These are phyloP conservation scores for Erithacus rubecula DNA, from an alignment of 2,797 vertebrate species.

Conservation along the genomic window DNA sequence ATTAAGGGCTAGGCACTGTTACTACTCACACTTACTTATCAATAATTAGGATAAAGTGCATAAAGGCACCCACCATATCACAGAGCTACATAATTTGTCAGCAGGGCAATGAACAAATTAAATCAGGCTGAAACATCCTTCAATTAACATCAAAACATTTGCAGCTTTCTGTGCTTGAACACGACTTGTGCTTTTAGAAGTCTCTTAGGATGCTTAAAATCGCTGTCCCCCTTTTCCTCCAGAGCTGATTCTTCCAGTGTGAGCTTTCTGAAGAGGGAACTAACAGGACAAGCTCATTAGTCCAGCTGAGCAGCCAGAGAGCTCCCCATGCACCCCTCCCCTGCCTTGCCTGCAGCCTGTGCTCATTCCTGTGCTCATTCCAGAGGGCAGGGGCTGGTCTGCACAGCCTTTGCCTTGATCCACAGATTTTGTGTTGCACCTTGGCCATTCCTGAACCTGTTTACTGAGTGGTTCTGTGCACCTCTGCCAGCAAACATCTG, in stretches of 20 bases:
- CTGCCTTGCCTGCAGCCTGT: neutral
- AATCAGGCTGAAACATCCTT: neutral
- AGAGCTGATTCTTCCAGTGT: neutral
- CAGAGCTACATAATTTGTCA: neutral
- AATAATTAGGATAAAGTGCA: neutral
- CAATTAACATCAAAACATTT: constrained; percentile 35
- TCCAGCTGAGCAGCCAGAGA: neutral
- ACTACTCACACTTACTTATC: neutral
- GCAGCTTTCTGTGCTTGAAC: neutral
- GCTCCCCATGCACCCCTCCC: neutral
- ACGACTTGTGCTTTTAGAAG: neutral
- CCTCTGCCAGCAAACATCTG: neutral
- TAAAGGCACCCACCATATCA: neutral
- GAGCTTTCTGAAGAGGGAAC: neutral
- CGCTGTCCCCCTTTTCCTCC: neutral
- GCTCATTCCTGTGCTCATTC: neutral
- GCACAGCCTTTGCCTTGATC: neutral
- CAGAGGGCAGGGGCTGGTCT: neutral
- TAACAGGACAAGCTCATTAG: neutral
- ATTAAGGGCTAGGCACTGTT: neutral
- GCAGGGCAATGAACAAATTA: neutral
- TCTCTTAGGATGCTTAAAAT: neutral
- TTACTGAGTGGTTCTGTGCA: neutral
- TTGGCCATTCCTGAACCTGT: neutral
- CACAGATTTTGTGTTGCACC: too few species aligned